These are phyloP conservation scores for Andricus curvator DNA, from an alignment of 2,888 invertebrate genomes.

Conservation along the genomic window DNA sequence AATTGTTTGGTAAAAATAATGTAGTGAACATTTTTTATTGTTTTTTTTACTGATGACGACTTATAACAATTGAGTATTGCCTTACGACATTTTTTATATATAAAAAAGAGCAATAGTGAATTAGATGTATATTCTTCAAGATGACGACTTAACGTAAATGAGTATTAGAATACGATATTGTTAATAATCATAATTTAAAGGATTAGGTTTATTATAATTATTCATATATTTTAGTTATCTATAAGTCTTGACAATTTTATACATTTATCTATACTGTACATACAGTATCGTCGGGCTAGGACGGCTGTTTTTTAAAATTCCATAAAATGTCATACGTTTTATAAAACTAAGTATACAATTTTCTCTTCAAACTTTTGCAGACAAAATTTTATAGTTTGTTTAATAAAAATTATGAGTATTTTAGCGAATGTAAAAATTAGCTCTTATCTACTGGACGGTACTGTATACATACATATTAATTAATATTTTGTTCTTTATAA, in stretches of 20 bases:
- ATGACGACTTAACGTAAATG: background rate
- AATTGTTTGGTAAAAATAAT: too few species aligned
- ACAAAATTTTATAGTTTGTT: too few species aligned
- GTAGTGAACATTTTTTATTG: too few species aligned
- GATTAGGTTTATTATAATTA: background rate
- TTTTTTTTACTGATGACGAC: background rate
- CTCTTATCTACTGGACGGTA: too few species aligned
- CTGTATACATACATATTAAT: background rate
- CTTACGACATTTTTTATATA: background rate
- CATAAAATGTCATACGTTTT: too few species aligned
- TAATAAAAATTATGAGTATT: too few species aligned
- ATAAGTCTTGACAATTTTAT: background rate
- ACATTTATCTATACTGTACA: background rate
- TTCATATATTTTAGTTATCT: too few species aligned
- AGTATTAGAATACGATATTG: background rate
- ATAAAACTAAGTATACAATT: too few species aligned
- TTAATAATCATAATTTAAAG: background rate
- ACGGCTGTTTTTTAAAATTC: too few species aligned
- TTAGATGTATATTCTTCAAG: background rate
- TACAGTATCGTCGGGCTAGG: too few species aligned
- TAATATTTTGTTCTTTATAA: background rate
- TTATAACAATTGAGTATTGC: background rate
- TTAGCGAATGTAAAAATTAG: too few species aligned
- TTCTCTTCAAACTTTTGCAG: too few species aligned
- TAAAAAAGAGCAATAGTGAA: background rate